These are phyloP conservation scores for Eleutherodactylus coqui DNA, from an alignment of 2,797 vertebrate species.

Conservation along the genomic window DNA sequence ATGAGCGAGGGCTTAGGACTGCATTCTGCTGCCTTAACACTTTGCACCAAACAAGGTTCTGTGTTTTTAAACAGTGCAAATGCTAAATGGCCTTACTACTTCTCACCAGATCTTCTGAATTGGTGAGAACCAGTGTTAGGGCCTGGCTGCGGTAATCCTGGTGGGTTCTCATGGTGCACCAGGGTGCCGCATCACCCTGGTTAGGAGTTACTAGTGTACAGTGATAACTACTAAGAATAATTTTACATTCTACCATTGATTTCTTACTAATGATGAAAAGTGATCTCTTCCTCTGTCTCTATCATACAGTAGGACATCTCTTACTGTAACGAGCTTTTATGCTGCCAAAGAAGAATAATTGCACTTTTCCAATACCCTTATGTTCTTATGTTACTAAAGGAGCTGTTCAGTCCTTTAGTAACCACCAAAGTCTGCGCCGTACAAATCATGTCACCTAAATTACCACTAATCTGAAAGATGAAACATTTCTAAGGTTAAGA, in stretches of 20 bases:
- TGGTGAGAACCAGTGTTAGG: no score
- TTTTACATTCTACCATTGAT: neutral
- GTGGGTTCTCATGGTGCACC: no score
- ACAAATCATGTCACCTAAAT: conserved; percentile 30
- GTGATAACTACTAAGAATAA: neutral
- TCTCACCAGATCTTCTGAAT: no score
- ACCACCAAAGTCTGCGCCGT: neutral
- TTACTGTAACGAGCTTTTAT: conserved; percentile 29
- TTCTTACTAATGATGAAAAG: neutral
- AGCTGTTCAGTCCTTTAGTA: conserved; percentile 7
- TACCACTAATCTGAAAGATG: conserved; percentile 14
- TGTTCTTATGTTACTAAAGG: neutral
- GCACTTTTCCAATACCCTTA: conserved; percentile 20
- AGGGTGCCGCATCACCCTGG: no score
- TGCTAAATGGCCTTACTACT: no score
- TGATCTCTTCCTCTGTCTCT: neutral
- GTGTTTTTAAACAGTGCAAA: no score
- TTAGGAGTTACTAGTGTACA: no score
- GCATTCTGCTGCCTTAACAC: no score
- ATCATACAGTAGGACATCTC: neutral
- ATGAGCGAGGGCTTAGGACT: no score
- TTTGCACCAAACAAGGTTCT: no score
- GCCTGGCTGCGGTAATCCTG: no score
- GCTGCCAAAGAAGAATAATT: conserved; percentile 25
- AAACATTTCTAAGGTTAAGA: conserved; percentile 21